Conservation (phyloP, 2,797 vertebrate species). For the Argyrosomus regius region DNA sequence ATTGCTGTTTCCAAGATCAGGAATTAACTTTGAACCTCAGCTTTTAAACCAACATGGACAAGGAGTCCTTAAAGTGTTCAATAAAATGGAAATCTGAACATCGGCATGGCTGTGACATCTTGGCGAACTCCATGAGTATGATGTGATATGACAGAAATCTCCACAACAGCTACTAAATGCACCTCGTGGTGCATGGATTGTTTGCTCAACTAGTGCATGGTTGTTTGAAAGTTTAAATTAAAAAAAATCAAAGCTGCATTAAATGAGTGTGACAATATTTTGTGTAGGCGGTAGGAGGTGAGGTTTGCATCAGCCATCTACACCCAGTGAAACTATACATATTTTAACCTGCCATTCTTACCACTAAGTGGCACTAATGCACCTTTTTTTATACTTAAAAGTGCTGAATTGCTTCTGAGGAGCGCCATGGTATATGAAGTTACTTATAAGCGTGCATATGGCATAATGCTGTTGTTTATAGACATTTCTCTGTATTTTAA, state of each 20-base stretch:
- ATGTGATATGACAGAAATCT: conserved; percentile 5
- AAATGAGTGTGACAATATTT: not conserved
- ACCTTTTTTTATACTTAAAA: conserved; percentile 10
- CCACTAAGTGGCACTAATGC: conserved; percentile 60
- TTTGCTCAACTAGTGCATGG: not conserved
- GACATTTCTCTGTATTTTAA: not conserved
- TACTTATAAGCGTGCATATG: not conserved
- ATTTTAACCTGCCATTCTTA: conserved; percentile 13
- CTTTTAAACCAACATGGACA: not conserved
- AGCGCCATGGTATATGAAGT: conserved; percentile 8
- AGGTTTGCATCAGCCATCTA: conserved; percentile 7
- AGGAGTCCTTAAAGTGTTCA: conserved; percentile 14
- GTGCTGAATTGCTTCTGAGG: conserved; percentile 5
- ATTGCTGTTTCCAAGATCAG: not conserved
- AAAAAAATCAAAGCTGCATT: not conserved
- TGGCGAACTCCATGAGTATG: not conserved
- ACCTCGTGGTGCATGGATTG: not conserved
- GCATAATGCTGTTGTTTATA: conserved; percentile 10
- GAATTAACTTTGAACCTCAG: not conserved
- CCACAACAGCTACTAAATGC: conserved; percentile 1
- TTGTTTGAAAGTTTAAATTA: not conserved
- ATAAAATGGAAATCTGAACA: not conserved
- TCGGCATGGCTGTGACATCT: not conserved
- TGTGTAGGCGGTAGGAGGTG: not conserved
- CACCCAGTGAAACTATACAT: not conserved